Conservation (phyloP, 2,888 invertebrate species). For the Cartodere bifasciata region DNA sequence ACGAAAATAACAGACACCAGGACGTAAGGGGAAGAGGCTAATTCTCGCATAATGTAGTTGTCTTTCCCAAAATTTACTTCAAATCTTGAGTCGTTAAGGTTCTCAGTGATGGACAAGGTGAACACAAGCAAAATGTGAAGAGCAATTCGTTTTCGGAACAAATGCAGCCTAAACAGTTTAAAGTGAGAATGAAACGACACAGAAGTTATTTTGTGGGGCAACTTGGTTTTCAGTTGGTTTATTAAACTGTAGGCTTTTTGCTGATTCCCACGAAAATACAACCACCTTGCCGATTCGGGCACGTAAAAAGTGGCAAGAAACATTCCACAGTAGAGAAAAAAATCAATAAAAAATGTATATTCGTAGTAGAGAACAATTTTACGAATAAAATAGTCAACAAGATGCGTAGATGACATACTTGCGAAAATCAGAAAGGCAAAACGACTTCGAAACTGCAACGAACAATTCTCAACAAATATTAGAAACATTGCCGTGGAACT, state of each 20-base stretch:
- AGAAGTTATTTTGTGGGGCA: not conserved
- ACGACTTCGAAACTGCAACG: too few relatives aligned
- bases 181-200: conserved; percentile 5
- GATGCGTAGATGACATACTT: too few relatives aligned
- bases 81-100: conserved; percentile 6
- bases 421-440: too few relatives aligned
- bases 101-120: conserved; percentile 4
- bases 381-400: too few relatives aligned
- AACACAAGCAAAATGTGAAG: conserved; percentile 8
- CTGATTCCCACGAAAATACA: conserved; percentile 7
- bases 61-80: conserved; percentile 6
- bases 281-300: conserved; percentile 7
- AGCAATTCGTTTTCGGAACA: conserved; percentile 7
- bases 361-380: too few relatives aligned
- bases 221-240: conserved; percentile 4
- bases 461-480: too few relatives aligned
- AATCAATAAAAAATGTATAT: too few relatives aligned
- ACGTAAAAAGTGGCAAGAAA: too few relatives aligned
- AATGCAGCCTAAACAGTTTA: conserved; percentile 4
- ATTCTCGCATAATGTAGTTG: conserved; percentile 5
- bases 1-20: conserved; percentile 4
- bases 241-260: conserved; percentile 5
- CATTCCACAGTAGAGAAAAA: too few relatives aligned
- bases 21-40: conserved; percentile 6
- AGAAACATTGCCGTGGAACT: too few relatives aligned